A percentile compares a stretch with the other conserved stretches of the same genome.
These are phyloP conservation scores for Polypterus bichir DNA, from an alignment of 2,113 vertebrate genomes.

Conservation along the genomic window DNA sequence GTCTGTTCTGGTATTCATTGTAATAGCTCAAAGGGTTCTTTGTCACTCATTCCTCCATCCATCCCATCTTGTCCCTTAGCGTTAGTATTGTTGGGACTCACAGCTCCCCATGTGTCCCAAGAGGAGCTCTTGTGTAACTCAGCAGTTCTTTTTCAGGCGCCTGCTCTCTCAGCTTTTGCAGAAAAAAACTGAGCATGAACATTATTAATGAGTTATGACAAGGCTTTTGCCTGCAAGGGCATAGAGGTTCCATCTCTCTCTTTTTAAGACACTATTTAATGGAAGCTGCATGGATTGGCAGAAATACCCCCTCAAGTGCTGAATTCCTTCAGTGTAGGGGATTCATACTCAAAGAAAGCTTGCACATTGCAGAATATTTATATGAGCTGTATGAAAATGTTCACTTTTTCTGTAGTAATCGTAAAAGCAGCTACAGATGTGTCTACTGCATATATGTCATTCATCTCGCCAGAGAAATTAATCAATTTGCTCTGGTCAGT, in stretches of 20 bases:
- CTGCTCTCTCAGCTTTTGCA: conserved; percentile 31
- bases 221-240: conserved; percentile 44
- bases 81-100: conserved; percentile 18
- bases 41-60: background rate
- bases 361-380: conserved; percentile 47
- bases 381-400: conserved; percentile 23
- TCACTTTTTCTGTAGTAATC: conserved; percentile 17
- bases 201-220: conserved; percentile 61
- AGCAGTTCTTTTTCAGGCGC: conserved; percentile 27
- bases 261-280: conserved; percentile 52
- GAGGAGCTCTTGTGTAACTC: conserved; percentile 34
- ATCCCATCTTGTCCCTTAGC: conserved; percentile 12
- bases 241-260: conserved; percentile 40
- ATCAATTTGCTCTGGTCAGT: no score
- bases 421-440: conserved; percentile 26
- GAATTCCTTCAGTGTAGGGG: conserved; percentile 30
- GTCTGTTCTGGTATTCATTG: background rate
- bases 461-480: no score
- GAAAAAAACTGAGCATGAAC: conserved; percentile 41
- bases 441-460: conserved; percentile 15
- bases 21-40: background rate
- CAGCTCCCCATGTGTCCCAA: conserved; percentile 24
- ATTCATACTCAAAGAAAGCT: conserved; percentile 37
- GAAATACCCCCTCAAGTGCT: conserved; percentile 46
- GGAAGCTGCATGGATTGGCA: conserved; percentile 45